Evolutionary conservation across 2,888 invertebrate species (phyloP).

Genomic region (Cancer borealis): DNA sequence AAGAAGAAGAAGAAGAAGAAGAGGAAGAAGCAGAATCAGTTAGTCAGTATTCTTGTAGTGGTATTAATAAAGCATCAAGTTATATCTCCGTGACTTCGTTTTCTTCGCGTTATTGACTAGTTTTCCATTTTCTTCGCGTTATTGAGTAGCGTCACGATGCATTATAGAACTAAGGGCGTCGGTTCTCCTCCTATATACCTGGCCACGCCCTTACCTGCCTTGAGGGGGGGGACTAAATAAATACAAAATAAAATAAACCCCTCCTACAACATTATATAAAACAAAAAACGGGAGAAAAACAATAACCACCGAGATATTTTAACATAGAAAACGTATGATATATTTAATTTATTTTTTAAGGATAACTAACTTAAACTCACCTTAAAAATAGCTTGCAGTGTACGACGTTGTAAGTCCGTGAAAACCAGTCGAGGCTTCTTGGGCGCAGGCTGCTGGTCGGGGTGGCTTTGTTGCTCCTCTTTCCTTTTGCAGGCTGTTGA

Average conservation of each 20-base stretch:
- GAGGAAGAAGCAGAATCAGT: too few species aligned
- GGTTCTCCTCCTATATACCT: not conserved
- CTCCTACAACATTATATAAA: too few species aligned
- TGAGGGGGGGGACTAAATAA: too few species aligned
- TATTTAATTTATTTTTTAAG: not conserved
- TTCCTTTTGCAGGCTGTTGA: conserved; percentile 93
- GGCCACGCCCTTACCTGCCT: too few species aligned
- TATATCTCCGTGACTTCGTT: not conserved
- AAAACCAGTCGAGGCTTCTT: conserved; percentile 99
- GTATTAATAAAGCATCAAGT: too few species aligned
- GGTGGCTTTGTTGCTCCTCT: conserved; percentile 90
- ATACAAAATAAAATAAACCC: too few species aligned
- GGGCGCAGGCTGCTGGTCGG: conserved; percentile 89
- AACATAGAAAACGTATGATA: too few species aligned
- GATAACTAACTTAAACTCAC: conserved; percentile 81
- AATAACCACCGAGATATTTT: too few species aligned
- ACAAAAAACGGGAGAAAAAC: too few species aligned
- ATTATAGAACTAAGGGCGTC: not conserved
- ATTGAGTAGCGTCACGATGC: not conserved
- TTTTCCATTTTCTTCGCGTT: not conserved
- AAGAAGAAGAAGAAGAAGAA: too few species aligned
- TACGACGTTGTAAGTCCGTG: conserved; percentile 99
- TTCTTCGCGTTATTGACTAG: not conserved
- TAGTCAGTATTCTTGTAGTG: too few species aligned
- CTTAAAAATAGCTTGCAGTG: conserved; percentile 99